Base-by-base conservation (phyloP, 1,140 invertebrate species). In the Rhynchophorus ferrugineus region DNA sequence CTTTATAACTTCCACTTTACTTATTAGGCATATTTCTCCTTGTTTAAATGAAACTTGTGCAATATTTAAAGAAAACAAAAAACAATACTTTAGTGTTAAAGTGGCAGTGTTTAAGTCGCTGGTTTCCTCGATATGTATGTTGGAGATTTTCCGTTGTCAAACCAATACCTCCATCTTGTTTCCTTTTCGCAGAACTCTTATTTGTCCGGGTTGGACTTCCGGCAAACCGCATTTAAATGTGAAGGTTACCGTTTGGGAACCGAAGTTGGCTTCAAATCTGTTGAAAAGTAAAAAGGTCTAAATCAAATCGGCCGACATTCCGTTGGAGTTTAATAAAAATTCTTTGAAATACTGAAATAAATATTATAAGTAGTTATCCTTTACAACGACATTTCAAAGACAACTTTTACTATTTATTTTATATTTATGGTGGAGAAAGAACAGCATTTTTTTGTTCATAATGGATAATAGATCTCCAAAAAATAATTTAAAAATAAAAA, bases 261-360 rank as follows among this genome's bases (percentile, higher is more conserved):
- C 85, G 70, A 89, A 88, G 69, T 86, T 86, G 13, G 85, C 84
- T 69, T 88, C 84, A 71, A 89, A 88, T 67, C 86, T 89, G 62
- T 21, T 29, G 11, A 11, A 29, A 11, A 6, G 24, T 29, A 29
- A 11, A 29, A 11, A 6, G 24, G 24, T 29, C 24, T 5, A 5
- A 29, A 11, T 11, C 24, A 29, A 29, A n/a, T n/a, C n/a, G n/a
- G n/a, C n/a, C n/a, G n/a, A n/a, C n/a, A n/a, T n/a, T n/a, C n/a
- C n/a, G n/a, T n/a, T n/a, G n/a, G n/a, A n/a, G n/a, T n/a, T n/a
- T n/a, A n/a, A n/a, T n/a, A n/a, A n/a, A n/a, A n/a, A n/a, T n/a
- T n/a, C n/a, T n/a, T n/a, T n/a, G n/a, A n/a, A 29, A 6, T 29
- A 29, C 11, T 6, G 24, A 29, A 6, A 29, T 29, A 6, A 29